phyloP scores from a whole-genome alignment of 2,888 invertebrate genomes.

The Agrotis puta region DNA sequence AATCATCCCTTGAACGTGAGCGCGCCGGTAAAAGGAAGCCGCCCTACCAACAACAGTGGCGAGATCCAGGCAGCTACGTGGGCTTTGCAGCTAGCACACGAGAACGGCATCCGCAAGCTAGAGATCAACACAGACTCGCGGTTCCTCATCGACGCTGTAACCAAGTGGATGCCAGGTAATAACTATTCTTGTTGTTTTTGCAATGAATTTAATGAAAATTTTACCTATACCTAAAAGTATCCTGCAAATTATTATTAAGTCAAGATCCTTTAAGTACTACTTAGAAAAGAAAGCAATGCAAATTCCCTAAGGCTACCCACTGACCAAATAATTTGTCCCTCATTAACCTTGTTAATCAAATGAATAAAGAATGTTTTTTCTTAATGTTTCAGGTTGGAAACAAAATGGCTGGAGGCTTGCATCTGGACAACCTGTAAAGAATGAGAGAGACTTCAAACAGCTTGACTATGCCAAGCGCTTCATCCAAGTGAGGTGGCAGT shows the following conservation, averaged over 20 bases:
- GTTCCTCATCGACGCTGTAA: slow-evolving; percentile 96
- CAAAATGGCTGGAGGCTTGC: slow-evolving; percentile 95
- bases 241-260: neutral
- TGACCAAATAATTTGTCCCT: too few relatives aligned
- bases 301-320: too few relatives aligned
- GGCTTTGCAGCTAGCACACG: slow-evolving; percentile 94
- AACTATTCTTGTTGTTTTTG: neutral
- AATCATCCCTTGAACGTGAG: slow-evolving; percentile 94
- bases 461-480: slow-evolving; percentile 93
- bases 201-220: neutral
- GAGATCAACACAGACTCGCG: slow-evolving; percentile 97
- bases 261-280: neutral
- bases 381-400: slow-evolving; percentile 93
- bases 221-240: neutral
- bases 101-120: slow-evolving; percentile 93
- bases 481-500: slow-evolving; percentile 93
- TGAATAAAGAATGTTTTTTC: neutral
- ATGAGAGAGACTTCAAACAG: slow-evolving; percentile 95
- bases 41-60: slow-evolving; percentile 98
- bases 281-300: neutral
- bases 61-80: slow-evolving; percentile 97
- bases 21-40: slow-evolving; percentile 95
- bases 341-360: neutral
- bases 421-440: slow-evolving; percentile 95
- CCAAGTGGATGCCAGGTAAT: slow-evolving; percentile 95